A percentile compares a stretch with the other conserved stretches of the same genome.
Conservation (phyloP, 2,888 invertebrate genomes). For the Trichopoda pennipes region DNA sequence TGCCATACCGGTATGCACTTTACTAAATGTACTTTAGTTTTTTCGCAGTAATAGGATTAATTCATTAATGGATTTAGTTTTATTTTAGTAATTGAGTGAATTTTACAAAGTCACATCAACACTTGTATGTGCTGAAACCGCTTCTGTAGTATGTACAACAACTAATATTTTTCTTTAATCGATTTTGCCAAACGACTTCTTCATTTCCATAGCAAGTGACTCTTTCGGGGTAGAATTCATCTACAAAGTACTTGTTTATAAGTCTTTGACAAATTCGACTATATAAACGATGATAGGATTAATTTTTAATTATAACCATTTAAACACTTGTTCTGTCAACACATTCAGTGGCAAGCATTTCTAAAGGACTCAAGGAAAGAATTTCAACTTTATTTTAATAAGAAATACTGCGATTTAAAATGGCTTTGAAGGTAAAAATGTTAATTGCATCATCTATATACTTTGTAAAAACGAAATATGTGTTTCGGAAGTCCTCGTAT, state of each 20-base stretch:
- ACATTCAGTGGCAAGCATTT: slow-evolving; percentile 36
- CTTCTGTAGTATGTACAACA: slow-evolving; percentile 28
- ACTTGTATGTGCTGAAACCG: slow-evolving; percentile 8
- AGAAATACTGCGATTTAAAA: slow-evolving; percentile 21
- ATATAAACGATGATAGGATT: slow-evolving; percentile 64
- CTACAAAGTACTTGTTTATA: slow-evolving; percentile 30
- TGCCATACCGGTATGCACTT: not conserved
- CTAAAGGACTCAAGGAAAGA: slow-evolving; percentile 38
- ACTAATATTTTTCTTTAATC: slow-evolving; percentile 21
- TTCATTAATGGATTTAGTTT: slow-evolving; percentile 32
- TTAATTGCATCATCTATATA: not conserved
- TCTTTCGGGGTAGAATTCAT: slow-evolving; percentile 47
- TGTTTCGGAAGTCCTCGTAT: no score
- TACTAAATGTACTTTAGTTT: not conserved
- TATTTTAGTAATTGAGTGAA: slow-evolving; percentile 45
- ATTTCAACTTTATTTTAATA: slow-evolving; percentile 1
- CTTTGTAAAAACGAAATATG: no score
- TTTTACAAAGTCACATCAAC: not conserved
- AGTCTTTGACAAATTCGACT: slow-evolving; percentile 28
- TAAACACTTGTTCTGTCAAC: slow-evolving; percentile 61
- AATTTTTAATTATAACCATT: slow-evolving; percentile 58
- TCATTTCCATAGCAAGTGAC: slow-evolving; percentile 48
- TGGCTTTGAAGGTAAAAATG: slow-evolving; percentile 56
- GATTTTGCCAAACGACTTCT: slow-evolving; percentile 59
- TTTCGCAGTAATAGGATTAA: slow-evolving; percentile 37